These are phyloP conservation scores for Channa maculata DNA, from an alignment of 2,113 vertebrate genomes.

Conservation along the genomic window DNA sequence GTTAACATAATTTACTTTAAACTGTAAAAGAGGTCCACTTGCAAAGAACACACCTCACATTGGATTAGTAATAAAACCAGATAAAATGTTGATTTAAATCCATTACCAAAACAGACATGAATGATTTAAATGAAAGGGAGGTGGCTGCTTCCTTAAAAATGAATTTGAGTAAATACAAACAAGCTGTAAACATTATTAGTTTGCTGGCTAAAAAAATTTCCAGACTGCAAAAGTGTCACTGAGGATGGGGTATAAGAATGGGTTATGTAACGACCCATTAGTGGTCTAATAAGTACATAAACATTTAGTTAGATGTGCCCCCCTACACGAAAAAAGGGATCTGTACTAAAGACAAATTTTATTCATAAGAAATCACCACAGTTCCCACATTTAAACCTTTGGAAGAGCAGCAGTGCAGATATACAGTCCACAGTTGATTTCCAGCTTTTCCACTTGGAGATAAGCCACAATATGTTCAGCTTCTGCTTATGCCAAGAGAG, in stretches of 20 bases:
- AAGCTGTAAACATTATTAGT: background rate
- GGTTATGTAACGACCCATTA: slow-evolving; percentile 44
- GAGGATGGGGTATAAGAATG: slow-evolving; percentile 9
- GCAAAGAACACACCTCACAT: background rate
- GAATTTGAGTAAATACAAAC: slow-evolving; percentile 10
- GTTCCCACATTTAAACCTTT: background rate
- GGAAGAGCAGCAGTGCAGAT: background rate
- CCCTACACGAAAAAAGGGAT: background rate
- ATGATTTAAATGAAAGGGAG: background rate
- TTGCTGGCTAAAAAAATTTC: slow-evolving; percentile 4
- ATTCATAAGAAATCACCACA: background rate
- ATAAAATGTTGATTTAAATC: background rate
- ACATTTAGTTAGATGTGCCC: slow-evolving; percentile 17
- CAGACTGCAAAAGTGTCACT: background rate
- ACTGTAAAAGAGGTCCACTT: background rate
- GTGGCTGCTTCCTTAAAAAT: background rate
- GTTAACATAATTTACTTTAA: background rate
- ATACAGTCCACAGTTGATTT: background rate
- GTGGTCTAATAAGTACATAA: slow-evolving; percentile 43
- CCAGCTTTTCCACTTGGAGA: slow-evolving; percentile 1
- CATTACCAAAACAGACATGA: background rate
- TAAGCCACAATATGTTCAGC: background rate
- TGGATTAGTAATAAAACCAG: background rate
- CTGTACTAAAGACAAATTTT: background rate
- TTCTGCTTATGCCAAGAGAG: slow-evolving; percentile 26